phyloP scores from a whole-genome alignment of 2,797 vertebrate genomes.

The Halcyon leucocephala region DNA sequence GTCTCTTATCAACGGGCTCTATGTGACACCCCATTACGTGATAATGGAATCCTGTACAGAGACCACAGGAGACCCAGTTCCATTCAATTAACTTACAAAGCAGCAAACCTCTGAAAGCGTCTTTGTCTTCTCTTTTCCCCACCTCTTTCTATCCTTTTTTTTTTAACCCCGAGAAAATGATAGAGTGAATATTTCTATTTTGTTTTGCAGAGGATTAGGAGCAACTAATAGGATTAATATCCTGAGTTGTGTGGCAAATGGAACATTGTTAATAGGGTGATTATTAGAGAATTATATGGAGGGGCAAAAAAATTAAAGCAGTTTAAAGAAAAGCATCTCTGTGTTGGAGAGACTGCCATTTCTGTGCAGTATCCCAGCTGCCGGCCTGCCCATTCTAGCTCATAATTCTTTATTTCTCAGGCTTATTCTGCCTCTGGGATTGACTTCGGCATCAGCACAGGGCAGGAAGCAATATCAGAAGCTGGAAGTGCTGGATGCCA shows the following conservation, averaged over 20 bases:
- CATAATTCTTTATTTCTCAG: slow-evolving; percentile 13
- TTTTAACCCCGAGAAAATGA: slow-evolving; percentile 36
- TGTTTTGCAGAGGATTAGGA: slow-evolving; percentile 60
- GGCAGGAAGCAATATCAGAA: slow-evolving; percentile 15
- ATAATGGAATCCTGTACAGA: slow-evolving; percentile 59
- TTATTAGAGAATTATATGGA: slow-evolving; percentile 67
- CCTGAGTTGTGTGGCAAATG: slow-evolving; percentile 60
- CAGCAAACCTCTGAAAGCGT: slow-evolving; percentile 44
- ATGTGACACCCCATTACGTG: slow-evolving; percentile 47
- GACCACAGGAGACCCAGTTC: slow-evolving; percentile 52
- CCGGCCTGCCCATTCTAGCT: background rate
- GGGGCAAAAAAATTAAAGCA: slow-evolving; percentile 34
- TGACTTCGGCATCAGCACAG: slow-evolving; percentile 19
- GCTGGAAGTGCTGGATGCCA: background rate
- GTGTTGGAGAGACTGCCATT: background rate
- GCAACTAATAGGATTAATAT: slow-evolving; percentile 74
- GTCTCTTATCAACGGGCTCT: slow-evolving; percentile 50
- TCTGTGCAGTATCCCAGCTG: slow-evolving; percentile 8
- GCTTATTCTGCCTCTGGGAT: slow-evolving; percentile 16
- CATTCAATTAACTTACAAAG: slow-evolving; percentile 57
- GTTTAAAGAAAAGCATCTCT: background rate
- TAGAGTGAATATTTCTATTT: slow-evolving; percentile 49
- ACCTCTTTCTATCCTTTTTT: background rate
- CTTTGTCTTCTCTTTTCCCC: slow-evolving; percentile 14
- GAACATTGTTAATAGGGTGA: slow-evolving; percentile 66